Evolutionary conservation across 1,140 invertebrate species (phyloP).

Genomic region (Eupristina koningsbergeri): DNA sequence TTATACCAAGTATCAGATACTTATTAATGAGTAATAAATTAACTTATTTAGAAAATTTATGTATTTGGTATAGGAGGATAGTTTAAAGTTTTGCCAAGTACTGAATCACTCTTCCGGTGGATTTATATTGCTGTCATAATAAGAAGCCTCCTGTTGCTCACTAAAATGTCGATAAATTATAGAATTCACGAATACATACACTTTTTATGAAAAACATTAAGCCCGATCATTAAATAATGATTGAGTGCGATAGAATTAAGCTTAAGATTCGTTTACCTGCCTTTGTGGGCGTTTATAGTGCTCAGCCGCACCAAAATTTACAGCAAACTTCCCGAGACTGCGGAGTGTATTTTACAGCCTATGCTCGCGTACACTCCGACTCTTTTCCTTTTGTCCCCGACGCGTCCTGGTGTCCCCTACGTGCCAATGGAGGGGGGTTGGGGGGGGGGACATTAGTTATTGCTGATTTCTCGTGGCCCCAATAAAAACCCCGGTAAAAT

Average conservation of each 20-base stretch:
- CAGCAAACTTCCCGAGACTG: constrained; percentile 45
- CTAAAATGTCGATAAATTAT: constrained; percentile 44
- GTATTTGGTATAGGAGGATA: neutral
- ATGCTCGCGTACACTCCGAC: neutral
- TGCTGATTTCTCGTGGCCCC: constrained; percentile 60
- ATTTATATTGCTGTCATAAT: constrained; percentile 41
- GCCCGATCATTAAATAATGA: constrained; percentile 51
- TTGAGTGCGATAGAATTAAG: constrained; percentile 49
- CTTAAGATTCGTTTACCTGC: constrained; percentile 42
- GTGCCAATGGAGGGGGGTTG: constrained; percentile 59
- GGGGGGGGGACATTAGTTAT: constrained; percentile 65
- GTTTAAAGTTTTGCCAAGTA: constrained; percentile 16
- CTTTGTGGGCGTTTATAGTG: constrained; percentile 42
- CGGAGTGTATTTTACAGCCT: constrained; percentile 42
- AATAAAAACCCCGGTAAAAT: constrained; percentile 63
- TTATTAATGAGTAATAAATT: constrained; percentile 9
- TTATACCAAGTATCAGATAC: constrained; percentile 19
- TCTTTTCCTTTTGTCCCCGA: constrained; percentile 41
- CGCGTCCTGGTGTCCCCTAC: constrained; percentile 22
- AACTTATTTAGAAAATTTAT: constrained; percentile 21
- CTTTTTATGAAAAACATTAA: constrained; percentile 49
- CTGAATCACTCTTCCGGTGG: constrained; percentile 29
- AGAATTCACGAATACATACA: constrained; percentile 45
- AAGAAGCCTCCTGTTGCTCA: constrained; percentile 19
- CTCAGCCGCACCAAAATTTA: constrained; percentile 42